phyloP scores from a whole-genome alignment of 2,888 invertebrate species.

The Eupithecia abbreviata region DNA sequence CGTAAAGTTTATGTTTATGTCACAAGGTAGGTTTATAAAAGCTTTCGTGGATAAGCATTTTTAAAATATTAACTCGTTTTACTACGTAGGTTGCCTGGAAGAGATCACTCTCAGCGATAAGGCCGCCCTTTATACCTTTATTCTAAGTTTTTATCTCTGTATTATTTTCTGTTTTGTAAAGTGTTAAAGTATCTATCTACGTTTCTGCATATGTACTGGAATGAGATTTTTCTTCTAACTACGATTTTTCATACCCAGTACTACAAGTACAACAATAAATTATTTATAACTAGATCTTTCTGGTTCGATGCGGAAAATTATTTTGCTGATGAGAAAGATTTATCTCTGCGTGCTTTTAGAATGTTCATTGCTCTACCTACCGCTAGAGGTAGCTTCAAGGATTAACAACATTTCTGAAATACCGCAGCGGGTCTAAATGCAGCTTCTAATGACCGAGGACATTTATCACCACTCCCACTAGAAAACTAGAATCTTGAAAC shows the following conservation, averaged over 20 bases:
- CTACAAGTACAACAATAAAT: too few species aligned
- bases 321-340: background rate
- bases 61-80: background rate
- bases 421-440: background rate
- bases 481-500: background rate
- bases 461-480: background rate
- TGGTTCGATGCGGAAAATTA: background rate
- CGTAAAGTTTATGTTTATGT: constrained; percentile 9
- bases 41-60: background rate
- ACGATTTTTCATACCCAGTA: too few species aligned
- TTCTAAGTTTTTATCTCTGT: too few species aligned
- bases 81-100: too few species aligned
- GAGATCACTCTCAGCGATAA: too few species aligned
- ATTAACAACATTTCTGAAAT: background rate
- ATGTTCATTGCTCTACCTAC: background rate
- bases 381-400: background rate
- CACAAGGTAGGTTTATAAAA: background rate
- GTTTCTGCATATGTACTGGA: too few species aligned
- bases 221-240: too few species aligned
- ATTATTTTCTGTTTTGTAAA: too few species aligned
- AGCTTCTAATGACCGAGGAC: constrained; percentile 1
- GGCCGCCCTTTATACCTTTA: too few species aligned
- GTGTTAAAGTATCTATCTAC: too few species aligned
- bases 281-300: background rate
- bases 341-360: background rate